Percentiles rank a stretch among this genome's conserved stretches.
Evolutionary conservation across 2,113 vertebrate genomes (phyloP).

Genomic region (Forbesichthys papilliferus): DNA sequence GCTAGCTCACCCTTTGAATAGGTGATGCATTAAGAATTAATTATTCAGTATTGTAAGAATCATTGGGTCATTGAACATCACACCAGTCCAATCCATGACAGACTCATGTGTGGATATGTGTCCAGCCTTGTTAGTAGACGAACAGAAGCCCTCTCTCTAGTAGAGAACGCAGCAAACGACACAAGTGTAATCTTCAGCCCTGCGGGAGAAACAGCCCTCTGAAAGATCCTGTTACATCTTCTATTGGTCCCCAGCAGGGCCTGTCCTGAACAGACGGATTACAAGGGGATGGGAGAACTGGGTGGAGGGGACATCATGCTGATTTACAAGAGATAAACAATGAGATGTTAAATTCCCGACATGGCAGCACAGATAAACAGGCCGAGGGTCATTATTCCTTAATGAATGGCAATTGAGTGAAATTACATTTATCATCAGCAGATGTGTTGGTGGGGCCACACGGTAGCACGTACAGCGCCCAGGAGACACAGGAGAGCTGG

Average conservation of each 20-base stretch:
- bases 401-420: conserved; percentile 41
- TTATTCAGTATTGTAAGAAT: too few species aligned
- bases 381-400: conserved; percentile 43
- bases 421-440: conserved; percentile 52
- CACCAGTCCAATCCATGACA: background rate
- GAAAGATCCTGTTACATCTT: conserved; percentile 89
- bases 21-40: too few species aligned
- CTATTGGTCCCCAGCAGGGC: conserved; percentile 81
- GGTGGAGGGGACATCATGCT: conserved; percentile 11
- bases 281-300: conserved; percentile 11
- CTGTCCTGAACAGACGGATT: conserved; percentile 49
- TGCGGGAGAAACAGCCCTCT: conserved; percentile 84
- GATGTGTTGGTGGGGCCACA: conserved; percentile 39
- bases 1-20: too few species aligned
- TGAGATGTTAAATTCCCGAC: conserved; percentile 39
- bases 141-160: conserved; percentile 78
- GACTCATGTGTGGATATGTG: background rate
- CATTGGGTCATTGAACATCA: background rate
- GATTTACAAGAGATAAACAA: conserved; percentile 44
- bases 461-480: conserved; percentile 36
- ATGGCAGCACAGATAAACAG: conserved; percentile 31
- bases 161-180: conserved; percentile 85
- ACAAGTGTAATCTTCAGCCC: conserved; percentile 89
- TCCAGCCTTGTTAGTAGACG: conserved; percentile 48
- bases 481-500: conserved; percentile 9